These are phyloP conservation scores for Notospermus geniculatus DNA, from an alignment of 1,140 invertebrate genomes.

Conservation along the genomic window DNA sequence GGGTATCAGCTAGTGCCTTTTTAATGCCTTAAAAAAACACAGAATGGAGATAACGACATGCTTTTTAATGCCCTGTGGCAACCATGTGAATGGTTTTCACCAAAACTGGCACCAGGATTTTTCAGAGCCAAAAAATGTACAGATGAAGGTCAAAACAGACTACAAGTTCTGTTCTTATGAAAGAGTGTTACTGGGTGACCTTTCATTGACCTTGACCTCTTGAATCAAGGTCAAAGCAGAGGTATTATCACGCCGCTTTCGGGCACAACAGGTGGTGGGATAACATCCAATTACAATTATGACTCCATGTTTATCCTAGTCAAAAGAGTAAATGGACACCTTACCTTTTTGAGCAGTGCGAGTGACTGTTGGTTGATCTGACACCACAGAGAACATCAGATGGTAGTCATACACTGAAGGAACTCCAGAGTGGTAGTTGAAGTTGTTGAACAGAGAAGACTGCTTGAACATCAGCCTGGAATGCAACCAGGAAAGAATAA, in stretches of 20 bases:
- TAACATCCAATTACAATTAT: too few species aligned
- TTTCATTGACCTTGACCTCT: too few species aligned
- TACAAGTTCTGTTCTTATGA: not conserved
- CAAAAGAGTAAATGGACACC: too few species aligned
- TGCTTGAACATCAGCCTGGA: too few species aligned
- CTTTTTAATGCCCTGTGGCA: too few species aligned
- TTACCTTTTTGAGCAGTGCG: conserved; percentile 48
- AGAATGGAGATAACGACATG: too few species aligned
- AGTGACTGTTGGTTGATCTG: conserved; percentile 57
- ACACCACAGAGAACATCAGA: conserved; percentile 59
- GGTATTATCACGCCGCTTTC: not conserved
- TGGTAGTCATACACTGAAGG: conserved; percentile 61
- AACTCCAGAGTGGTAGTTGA: conserved; percentile 61
- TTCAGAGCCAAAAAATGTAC: not conserved
- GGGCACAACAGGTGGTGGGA: not conserved
- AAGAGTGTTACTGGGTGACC: not conserved
- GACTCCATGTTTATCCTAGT: conserved; percentile 4
- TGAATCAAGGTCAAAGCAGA: too few species aligned
- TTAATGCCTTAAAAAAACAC: too few species aligned
- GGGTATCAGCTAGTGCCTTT: too few species aligned
- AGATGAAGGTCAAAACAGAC: not conserved
- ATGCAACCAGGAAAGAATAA: too few species aligned
- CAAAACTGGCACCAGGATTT: not conserved
- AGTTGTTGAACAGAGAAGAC: conserved; percentile 53
- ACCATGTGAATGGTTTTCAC: not conserved